Conservation (phyloP, 2,888 invertebrate species). For the Linnaemya tessellans region DNA sequence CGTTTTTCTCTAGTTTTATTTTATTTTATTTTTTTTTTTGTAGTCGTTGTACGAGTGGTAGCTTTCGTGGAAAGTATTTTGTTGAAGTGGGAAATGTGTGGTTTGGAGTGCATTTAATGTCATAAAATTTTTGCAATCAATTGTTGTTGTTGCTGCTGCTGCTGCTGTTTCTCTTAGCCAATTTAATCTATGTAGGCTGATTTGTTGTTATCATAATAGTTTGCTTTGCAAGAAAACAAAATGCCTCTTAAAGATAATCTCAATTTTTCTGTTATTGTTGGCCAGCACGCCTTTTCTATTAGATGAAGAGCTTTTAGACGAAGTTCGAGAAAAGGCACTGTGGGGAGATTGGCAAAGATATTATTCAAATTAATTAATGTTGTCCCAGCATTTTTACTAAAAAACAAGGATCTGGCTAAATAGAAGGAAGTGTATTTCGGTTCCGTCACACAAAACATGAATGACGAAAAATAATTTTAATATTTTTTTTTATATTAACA, state of each 20-base stretch:
- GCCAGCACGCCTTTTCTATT: constrained; percentile 38
- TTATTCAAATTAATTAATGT: too few relatives aligned
- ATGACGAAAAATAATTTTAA: too few relatives aligned
- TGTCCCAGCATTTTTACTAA: too few relatives aligned
- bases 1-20: neutral
- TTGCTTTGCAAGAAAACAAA: constrained; percentile 41
- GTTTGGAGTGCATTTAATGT: constrained; percentile 54
- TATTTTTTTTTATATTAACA: too few relatives aligned
- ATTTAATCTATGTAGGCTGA: constrained; percentile 59
- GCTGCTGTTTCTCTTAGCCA: constrained; percentile 23
- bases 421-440: too few relatives aligned
- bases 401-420: too few relatives aligned
- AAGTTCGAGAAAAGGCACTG: neutral
- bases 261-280: constrained; percentile 16
- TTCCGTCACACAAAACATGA: too few relatives aligned
- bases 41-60: neutral
- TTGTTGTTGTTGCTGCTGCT: constrained; percentile 11
- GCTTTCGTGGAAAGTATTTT: constrained; percentile 34
- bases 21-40: constrained; percentile 7
- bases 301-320: neutral
- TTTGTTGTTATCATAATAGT: constrained; percentile 47
- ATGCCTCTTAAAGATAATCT: constrained; percentile 55
- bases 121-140: constrained; percentile 44
- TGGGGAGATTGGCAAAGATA: neutral
- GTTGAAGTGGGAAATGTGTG: constrained; percentile 57